phyloP scores from a whole-genome alignment of 2,797 vertebrate genomes.

The Muraenolepis orangiensis region DNA sequence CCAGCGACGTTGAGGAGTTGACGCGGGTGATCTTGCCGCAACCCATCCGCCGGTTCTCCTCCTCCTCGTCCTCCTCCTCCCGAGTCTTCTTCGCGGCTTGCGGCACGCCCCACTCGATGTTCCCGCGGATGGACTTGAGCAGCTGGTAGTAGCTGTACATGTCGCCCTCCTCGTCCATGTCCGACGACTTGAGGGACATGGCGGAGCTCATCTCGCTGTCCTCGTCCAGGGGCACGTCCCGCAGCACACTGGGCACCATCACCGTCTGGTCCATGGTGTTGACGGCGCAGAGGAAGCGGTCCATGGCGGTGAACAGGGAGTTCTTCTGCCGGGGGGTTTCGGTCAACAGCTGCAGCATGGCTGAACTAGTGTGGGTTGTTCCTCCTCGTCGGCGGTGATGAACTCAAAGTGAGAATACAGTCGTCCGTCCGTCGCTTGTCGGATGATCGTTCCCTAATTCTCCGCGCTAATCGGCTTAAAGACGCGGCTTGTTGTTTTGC shows the following conservation, averaged over 20 bases:
- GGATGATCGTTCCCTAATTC: constrained; percentile 34
- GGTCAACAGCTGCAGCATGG: neutral
- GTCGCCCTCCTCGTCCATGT: constrained; percentile 66
- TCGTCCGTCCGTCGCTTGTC: constrained; percentile 12
- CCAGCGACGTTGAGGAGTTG: constrained; percentile 60
- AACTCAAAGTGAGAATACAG: constrained; percentile 3
- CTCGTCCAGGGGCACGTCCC: constrained; percentile 81
- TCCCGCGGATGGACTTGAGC: constrained; percentile 85
- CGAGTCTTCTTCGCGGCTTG: too few relatives aligned
- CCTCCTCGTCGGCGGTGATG: neutral
- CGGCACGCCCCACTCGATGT: constrained; percentile 88
- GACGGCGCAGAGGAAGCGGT: constrained; percentile 85
- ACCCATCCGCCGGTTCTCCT: constrained; percentile 72
- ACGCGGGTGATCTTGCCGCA: constrained; percentile 70
- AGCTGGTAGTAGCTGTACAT: constrained; percentile 86
- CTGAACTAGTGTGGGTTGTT: neutral
- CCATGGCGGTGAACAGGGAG: constrained; percentile 90
- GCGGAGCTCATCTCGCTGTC: constrained; percentile 56
- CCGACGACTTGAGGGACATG: constrained; percentile 55
- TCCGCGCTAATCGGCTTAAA: constrained; percentile 42
- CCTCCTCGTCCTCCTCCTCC: too few relatives aligned
- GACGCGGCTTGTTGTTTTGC: constrained; percentile 17
- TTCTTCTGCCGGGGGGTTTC: constrained; percentile 75
- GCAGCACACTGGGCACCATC: constrained; percentile 85
- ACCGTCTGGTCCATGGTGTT: constrained; percentile 91